Evolutionary conservation across 2,888 invertebrate species (phyloP).

Genomic region (Stenodera caucasica): DNA sequence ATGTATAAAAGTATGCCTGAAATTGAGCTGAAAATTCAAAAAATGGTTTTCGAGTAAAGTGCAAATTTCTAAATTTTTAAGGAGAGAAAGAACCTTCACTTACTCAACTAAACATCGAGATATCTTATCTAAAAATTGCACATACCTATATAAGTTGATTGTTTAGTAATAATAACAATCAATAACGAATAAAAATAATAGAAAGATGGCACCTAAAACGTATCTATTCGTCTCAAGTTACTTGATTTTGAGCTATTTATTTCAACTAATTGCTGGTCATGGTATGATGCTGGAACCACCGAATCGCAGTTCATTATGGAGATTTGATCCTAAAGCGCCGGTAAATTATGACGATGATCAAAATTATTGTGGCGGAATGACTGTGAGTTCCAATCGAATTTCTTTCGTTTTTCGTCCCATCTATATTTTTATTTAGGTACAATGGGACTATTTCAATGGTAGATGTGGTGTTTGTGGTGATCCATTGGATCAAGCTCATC

Average conservation of each 20-base stretch:
- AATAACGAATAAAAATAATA: not conserved
- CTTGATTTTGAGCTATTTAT: not conserved
- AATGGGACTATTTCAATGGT: conserved; percentile 54
- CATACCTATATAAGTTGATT: too few relatives aligned
- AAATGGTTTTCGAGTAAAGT: too few relatives aligned
- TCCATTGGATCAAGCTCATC: conserved; percentile 51
- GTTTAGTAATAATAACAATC: too few relatives aligned
- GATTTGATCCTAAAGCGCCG: conserved; percentile 52
- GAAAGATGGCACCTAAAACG: not conserved
- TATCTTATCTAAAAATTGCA: too few relatives aligned
- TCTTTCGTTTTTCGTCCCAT: not conserved
- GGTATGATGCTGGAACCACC: conserved; percentile 59
- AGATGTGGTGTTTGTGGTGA: conserved; percentile 63
- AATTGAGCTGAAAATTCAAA: too few relatives aligned
- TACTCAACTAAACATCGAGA: too few relatives aligned
- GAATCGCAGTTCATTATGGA: conserved; percentile 57
- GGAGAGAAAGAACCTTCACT: too few relatives aligned
- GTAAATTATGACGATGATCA: conserved; percentile 57
- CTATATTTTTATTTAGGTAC: conserved; percentile 45
- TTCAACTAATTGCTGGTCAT: conserved; percentile 47
- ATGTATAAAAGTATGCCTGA: too few relatives aligned
- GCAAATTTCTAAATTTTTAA: too few relatives aligned
- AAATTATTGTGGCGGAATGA: conserved; percentile 57
- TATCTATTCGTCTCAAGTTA: not conserved
- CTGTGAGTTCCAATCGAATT: conserved; percentile 38